Base-by-base conservation (phyloP, 2,888 invertebrate genomes). In the Athalia circularis region DNA sequence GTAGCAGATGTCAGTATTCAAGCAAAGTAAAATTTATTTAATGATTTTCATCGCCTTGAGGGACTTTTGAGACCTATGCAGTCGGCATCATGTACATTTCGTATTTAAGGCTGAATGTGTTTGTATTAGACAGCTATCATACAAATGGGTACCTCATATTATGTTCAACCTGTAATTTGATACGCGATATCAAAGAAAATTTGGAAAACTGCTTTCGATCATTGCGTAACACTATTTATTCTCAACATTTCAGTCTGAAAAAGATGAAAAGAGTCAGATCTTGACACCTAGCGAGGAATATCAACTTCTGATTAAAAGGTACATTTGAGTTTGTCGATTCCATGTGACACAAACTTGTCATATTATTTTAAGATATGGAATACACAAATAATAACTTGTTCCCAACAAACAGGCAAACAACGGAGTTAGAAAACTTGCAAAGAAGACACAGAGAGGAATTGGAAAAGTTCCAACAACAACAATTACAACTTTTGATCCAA, bases 381-480 rank as follows among this genome's bases (percentile, higher is more conserved):
- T 77, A 70, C 61, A 43, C 77, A 15, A 29, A 47, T 67, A 67
- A 65, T 68, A 6, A 76, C 75, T 11, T 54, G 29, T 29, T 29
- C 29, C 29, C 29, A 29, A 48, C 11, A 67, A 76, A 67, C 61
- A 90, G 90, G 81, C 92, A 92, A 87, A 91, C 91, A 68, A 86
- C 88, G 84, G 92, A 92, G 83, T 85, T 91, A 70, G 91, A 92
- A 82, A 90, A 90, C 65, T 82, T 92, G 80, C 90, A 91, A 79
- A 86, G 87, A 79, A 88, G 90, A 68, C 92, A 92, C 80, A 87
- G 90, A 65, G 90, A 90, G 75, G 90, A 90, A 79, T 81, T 90
- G 62, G 90, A 90, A 82, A 87, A 88, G 47, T 90, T 90, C 74
- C 90, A 90, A 61, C 90, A 90, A 65, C 89, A 90, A 67, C 90